Conservation (phyloP, 2,797 vertebrate species). For the Lagodon rhomboides region DNA sequence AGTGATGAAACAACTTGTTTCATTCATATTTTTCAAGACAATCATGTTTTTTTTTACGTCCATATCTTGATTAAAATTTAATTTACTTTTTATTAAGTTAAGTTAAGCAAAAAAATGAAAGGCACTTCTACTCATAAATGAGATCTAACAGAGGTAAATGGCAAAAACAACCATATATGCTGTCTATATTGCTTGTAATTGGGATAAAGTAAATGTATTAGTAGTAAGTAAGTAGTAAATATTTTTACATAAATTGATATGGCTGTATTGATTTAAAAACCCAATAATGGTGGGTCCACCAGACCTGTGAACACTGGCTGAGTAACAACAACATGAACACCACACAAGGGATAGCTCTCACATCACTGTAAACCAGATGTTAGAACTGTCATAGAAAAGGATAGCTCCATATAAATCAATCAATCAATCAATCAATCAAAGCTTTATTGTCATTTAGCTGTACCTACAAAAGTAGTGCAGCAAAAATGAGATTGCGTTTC, state of each 20-base stretch:
- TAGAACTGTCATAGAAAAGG: conserved; percentile 3
- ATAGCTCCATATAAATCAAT: conserved; percentile 12
- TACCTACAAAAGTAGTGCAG: too few species aligned
- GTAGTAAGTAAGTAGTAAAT: too few species aligned
- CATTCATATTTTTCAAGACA: too few species aligned
- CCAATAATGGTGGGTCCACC: too few species aligned
- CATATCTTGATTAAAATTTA: neutral
- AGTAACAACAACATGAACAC: too few species aligned
- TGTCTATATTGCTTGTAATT: neutral
- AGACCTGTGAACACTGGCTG: too few species aligned
- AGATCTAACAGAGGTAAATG: neutral
- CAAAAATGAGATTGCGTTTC: too few species aligned
- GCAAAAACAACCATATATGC: neutral
- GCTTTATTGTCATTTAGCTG: too few species aligned
- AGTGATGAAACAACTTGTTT: too few species aligned
- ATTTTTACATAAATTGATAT: neutral
- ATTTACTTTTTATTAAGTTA: neutral
- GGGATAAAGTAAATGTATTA: neutral
- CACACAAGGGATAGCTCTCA: neutral
- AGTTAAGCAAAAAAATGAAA: neutral
- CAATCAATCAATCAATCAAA: too few species aligned
- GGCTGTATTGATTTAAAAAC: neutral
- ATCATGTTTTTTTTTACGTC: neutral
- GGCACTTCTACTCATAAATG: neutral
- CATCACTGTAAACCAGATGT: conserved; percentile 28